Conservation (phyloP, 2,888 invertebrate species). For the Chymomyza caudatula region DNA sequence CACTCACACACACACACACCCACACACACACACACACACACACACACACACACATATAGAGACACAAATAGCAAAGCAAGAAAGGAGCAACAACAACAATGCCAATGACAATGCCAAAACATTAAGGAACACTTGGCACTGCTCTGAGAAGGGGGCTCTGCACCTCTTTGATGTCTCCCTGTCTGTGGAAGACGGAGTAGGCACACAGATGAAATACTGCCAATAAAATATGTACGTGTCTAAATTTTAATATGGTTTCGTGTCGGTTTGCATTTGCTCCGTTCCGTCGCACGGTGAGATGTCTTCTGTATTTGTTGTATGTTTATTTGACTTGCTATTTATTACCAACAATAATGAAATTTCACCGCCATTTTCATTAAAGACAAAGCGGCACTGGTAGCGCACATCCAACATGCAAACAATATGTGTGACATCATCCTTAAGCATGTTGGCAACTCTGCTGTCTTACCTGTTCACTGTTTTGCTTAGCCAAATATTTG, state of each 20-base stretch:
- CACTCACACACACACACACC: neutral
- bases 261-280: constrained; percentile 21
- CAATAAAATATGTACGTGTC: constrained; percentile 69
- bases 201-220: constrained; percentile 36
- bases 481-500: neutral
- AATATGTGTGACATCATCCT: neutral
- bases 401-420: neutral
- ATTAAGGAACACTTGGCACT: constrained; percentile 36
- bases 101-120: constrained; percentile 31
- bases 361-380: constrained; percentile 58
- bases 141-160: neutral
- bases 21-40: neutral
- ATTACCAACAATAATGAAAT: constrained; percentile 60
- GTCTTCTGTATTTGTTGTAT: neutral
- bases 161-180: constrained; percentile 36
- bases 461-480: neutral
- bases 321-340: constrained; percentile 62
- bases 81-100: neutral
- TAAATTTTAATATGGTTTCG: constrained; percentile 65
- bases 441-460: neutral
- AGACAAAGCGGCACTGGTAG: constrained; percentile 19
- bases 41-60: neutral
- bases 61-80: constrained; percentile 34
- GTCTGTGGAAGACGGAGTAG: too few relatives aligned
- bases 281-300: neutral